Conservation (phyloP, 1,140 invertebrate genomes). For the Ceratina japonica region DNA sequence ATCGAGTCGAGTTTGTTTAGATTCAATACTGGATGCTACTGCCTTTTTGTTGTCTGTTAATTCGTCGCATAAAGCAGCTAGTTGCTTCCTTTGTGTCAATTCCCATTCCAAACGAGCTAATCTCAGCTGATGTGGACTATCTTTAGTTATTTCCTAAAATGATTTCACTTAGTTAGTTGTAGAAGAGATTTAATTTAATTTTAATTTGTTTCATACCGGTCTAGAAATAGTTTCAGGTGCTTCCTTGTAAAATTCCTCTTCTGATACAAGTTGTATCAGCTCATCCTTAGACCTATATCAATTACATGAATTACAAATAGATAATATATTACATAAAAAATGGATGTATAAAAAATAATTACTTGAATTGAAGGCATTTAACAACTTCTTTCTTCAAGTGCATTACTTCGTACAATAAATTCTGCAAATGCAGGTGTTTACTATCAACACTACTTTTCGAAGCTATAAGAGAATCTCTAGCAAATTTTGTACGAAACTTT, state of each 20-base stretch:
- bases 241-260: slow-evolving; percentile 91
- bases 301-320: slow-evolving; percentile 7
- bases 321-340: neutral
- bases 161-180: slow-evolving; percentile 40
- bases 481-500: slow-evolving; percentile 90
- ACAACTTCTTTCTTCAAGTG: slow-evolving; percentile 96
- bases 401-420: slow-evolving; percentile 96
- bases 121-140: slow-evolving; percentile 88
- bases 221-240: slow-evolving; percentile 87
- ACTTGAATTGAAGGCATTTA: slow-evolving; percentile 96
- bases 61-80: slow-evolving; percentile 88
- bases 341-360: slow-evolving; percentile 65
- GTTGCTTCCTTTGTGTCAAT: slow-evolving; percentile 91
- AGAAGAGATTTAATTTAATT: neutral
- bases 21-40: slow-evolving; percentile 87
- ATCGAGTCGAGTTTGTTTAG: slow-evolving; percentile 89
- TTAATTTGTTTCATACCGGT: slow-evolving; percentile 78
- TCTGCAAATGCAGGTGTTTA: slow-evolving; percentile 94
- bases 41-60: slow-evolving; percentile 88
- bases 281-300: slow-evolving; percentile 93
- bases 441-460: slow-evolving; percentile 94
- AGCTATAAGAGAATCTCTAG: slow-evolving; percentile 87
- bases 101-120: slow-evolving; percentile 95
- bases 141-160: slow-evolving; percentile 83
- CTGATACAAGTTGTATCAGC: slow-evolving; percentile 91